Base-by-base conservation (phyloP, 2,113 vertebrate species). In the Parus major region DNA sequence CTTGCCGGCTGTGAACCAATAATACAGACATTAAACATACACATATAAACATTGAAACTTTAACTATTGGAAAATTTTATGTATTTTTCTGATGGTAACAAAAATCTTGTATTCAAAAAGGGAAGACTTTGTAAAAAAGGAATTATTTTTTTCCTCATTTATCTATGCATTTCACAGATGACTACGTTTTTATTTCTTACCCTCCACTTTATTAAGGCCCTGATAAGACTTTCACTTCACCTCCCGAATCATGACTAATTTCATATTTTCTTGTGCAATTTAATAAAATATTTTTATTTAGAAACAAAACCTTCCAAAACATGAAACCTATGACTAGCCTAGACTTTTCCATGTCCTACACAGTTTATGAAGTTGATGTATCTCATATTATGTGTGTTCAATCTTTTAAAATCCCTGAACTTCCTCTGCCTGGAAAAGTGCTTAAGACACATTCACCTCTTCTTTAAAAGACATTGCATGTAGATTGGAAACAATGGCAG, bases 121-220 rank as follows among this genome's bases (percentile, higher is more conserved):
- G 6, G 3, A 15, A 70, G 10, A 41, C 33, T 42, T 70, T n/a
- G 29, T 9, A 66, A 63, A 63, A 84, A 75, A 24, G 1, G 0
- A 1, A 21, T n/a, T 1, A 29, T 18, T 56, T 65, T 72, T 71
- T 64, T 35, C 8, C 4, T 5, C 12, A 75, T 19, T 46, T 31
- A 64, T 5, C 2, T 46, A 9, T 46, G 22, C 2, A 31, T 83
- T 81, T 86, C 2, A 59, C 5, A 5, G 29, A n/a, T 41, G 8
- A 46, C 10, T 28, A 18, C 57, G 20, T 10, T 8, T n/a, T 27
- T 63, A 31, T 47, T 41, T 44, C 13, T 7, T 12, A 15, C 6
- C 4, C 6, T 31, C 8, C 1, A 12, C 4, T 55, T 72, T 44
- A 31, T 77, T 33, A 31, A 46, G 11, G 7, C 0, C 13, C 10